Conservation (phyloP, 2,797 vertebrate genomes). For the Euthynnus affinis region DNA sequence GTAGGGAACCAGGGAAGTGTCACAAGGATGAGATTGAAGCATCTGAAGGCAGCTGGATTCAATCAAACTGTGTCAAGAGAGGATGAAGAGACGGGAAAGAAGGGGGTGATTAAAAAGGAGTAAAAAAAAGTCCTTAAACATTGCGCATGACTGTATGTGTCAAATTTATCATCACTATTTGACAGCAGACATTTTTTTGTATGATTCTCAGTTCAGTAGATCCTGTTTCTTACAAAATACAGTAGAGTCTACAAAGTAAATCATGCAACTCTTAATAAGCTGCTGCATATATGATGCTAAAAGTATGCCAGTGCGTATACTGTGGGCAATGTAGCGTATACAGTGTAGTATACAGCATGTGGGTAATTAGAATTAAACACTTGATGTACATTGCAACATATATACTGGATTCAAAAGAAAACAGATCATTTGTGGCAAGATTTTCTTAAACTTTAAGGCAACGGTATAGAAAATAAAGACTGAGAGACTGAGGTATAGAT, state of each 20-base stretch:
- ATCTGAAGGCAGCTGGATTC: constrained; percentile 78
- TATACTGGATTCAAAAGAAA: background rate
- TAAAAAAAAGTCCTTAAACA: constrained; percentile 63
- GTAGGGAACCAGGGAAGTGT: constrained; percentile 59
- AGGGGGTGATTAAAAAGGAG: constrained; percentile 71
- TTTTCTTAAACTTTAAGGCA: background rate
- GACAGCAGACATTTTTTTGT: constrained; percentile 43
- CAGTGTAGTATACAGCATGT: background rate
- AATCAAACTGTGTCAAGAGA: constrained; percentile 74
- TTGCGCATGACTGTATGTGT: constrained; percentile 61
- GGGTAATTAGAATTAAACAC: background rate
- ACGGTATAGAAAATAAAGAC: constrained; percentile 2
- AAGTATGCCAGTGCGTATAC: constrained; percentile 4
- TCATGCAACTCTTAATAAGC: constrained; percentile 1
- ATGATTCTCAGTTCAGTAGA: constrained; percentile 10
- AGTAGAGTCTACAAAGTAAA: background rate
- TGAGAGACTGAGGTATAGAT: background rate
- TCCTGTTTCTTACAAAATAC: constrained; percentile 16
- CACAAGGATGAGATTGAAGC: constrained; percentile 76
- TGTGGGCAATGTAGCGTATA: background rate
- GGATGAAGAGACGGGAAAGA: constrained; percentile 57
- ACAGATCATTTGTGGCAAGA: background rate
- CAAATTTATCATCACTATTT: constrained; percentile 63
- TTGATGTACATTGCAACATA: background rate
- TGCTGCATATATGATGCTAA: background rate